Base-by-base conservation (phyloP, 2,888 invertebrate species). In the Synanthedon vespiformis region DNA sequence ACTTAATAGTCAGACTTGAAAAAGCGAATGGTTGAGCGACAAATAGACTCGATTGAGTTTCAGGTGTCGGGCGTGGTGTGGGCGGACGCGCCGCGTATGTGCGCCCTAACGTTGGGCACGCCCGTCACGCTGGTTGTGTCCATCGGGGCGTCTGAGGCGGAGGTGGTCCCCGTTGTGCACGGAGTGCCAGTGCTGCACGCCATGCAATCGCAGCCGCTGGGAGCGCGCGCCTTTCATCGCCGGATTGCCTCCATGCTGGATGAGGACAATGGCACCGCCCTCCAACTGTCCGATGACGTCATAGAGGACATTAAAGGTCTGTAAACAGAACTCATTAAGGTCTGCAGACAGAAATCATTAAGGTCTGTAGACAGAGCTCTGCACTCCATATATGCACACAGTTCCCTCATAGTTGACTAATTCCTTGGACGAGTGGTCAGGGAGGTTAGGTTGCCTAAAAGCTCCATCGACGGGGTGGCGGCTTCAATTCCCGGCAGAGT, bases 111-210 rank as follows among this genome's bases (percentile, higher is more conserved):
- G 0, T 89, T 98, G 58, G 98, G 95, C 51, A 88, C 93, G 44
- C 71, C 76, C 11, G 90, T 92, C 52, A 94, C 92, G 16, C 88
- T 99, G 3, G 94, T 99, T 0, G 80, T 98, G 49, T 95, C 96
- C 74, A 89, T 97, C 22, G 99, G 99, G 1, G 95, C 94, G 64
- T 88, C 89, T 48, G 98, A 98, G 79, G 93, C 94, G 0, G 91
- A 89, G 55, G 90, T 83, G 6, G 68, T 72, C 5, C 74, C 83
- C 12, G 92, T 98, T 64, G 96, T 93, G 67, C 94, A 96, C 80
- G 94, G 96, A 2, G 91, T 95, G 51, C 95, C 97, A 47, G 90
- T 98, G 55, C 84, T 98, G 48, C 92, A 92, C 67, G 94, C 95
- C 2, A 92, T 95, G 89, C 94, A 96, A 78, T 90, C 94, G 49